These are phyloP conservation scores for Bruchidius siliquastri DNA, from an alignment of 2,888 invertebrate genomes.

Conservation along the genomic window DNA sequence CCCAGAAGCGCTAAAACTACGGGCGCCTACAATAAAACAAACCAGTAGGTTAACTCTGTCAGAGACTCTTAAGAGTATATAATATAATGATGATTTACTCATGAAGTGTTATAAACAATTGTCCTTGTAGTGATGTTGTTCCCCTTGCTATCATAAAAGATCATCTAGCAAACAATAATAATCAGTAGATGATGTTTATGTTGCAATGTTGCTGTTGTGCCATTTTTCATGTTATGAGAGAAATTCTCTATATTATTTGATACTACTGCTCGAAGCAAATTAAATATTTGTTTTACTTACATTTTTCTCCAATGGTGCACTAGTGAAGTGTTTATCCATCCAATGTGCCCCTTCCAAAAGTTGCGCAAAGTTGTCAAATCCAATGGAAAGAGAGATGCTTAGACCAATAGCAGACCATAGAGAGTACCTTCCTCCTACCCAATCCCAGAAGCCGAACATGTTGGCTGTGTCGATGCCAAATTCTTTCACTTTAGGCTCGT, in stretches of 20 bases:
- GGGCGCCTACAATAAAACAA: constrained; percentile 64
- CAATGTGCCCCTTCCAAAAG: constrained; percentile 86
- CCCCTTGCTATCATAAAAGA: too few species aligned
- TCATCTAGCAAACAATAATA: too few species aligned
- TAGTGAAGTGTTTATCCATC: constrained; percentile 90
- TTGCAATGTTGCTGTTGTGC: too few species aligned
- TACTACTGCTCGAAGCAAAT: too few species aligned
- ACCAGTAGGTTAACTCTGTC: not conserved
- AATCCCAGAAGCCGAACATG: constrained; percentile 99
- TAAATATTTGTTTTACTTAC: constrained; percentile 63
- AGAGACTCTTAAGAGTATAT: not conserved
- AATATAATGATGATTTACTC: too few species aligned
- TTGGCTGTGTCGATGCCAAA: constrained; percentile 97
- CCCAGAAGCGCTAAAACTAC: constrained; percentile 89
- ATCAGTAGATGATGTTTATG: too few species aligned
- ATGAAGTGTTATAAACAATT: too few species aligned
- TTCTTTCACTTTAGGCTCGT: constrained; percentile 86
- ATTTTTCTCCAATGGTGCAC: constrained; percentile 84
- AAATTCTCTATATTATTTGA: too few species aligned
- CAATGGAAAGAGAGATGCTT: constrained; percentile 89
- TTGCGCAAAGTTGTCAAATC: constrained; percentile 91
- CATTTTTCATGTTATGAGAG: too few species aligned
- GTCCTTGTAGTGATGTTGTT: too few species aligned
- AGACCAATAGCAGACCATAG: constrained; percentile 99
- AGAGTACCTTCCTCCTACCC: constrained; percentile 98